Evolutionary conservation across 2,797 vertebrate genomes (phyloP), one percentile per base, ranked within the genome.

Genomic region (Aplochiton taeniatus): DNA sequence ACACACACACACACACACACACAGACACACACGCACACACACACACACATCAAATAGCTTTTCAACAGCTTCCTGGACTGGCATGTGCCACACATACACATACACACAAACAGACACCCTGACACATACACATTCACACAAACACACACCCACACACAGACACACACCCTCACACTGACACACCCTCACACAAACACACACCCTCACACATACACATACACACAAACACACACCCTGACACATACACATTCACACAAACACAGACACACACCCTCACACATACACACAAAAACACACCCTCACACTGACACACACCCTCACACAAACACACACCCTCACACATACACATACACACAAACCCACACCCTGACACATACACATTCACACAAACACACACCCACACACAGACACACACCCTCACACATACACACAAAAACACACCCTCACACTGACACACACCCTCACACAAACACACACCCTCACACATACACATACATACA

Each of bases 381-480:
- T 12, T 11, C 50, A 53, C 42, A 17, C 12, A n/a, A 56, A 52
- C 58, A 70, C 62, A 17, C 42, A 41, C 0, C 57, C 41, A 72
- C 18, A 43, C 12, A 31, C 6, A 31, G 31, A 31, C 31, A 31
- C n/a, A n/a, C 31, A 31, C 31, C 2, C 31, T 3, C 31, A 31
- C 31, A 31, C 20, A 7, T 31, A 63, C 44, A 55, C 44, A n/a
- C 42, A 55, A 60, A 11, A 9, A 31, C 54, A 31, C 54, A 9
- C 16, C 43, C 56, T 43, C 19, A 56, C 31, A 56, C 54, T n/a
- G n/a, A 56, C 55, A 57, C 31, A 57, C 20, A 62, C 66, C 66
- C 45, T 51, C 58, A 31, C 31, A 31, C 31, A 31, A 2, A 31
- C 31, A 31, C 31, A 31, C 31, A 31, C 31, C 18, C 31, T 13